Base-by-base conservation (phyloP, 2,797 vertebrate genomes). In the Phaenicophaeus curvirostris region DNA sequence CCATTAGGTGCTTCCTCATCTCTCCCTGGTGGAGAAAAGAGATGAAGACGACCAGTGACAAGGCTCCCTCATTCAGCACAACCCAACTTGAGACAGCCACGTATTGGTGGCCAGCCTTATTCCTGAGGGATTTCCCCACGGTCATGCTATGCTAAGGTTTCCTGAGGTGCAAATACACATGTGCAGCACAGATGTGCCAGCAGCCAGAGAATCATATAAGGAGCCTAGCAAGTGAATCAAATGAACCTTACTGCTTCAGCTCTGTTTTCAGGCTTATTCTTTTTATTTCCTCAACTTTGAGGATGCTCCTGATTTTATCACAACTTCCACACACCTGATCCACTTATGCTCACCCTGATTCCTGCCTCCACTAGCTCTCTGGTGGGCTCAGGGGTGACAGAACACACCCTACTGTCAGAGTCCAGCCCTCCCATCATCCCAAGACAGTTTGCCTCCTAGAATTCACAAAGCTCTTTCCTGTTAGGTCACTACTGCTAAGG, bases 71-170 rank as follows among this genome's bases (percentile, higher is more conserved):
- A 51, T 31, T 54, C 78, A 82, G 28, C 30, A 11, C 7, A 62
- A 42, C 10, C 53, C 23, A 21, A 31, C 37, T 75, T 50, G 44
- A 82, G 51, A 44, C 65, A 86, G 63, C 28, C 19, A 5, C 4
- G 2, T 46, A 42, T 39, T 19, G 27, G 31, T 44, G 33, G n/a
- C n/a, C 54, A 88, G 30, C 33, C 33, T 73, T 44, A 41, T 10
- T 89, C 35, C 11, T 1, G 4, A 54, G 35, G n/a, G 27, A 31
- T 44, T 84, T 73, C 31, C 30, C 15, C 30, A 11, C 0, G 0
- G 13, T 11, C 1, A 1, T 68, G 51, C 19, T 67, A 37, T 2
- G 15, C n/a, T 58, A 27, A 23, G 8, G 1, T 73, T 81, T 66
- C 51, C 89, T 20, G 28, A 72, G 35, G 44, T 65, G 14, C 67